These are phyloP conservation scores for Oreohelix idahoensis DNA, from an alignment of 1,140 invertebrate species.

Conservation along the genomic window DNA sequence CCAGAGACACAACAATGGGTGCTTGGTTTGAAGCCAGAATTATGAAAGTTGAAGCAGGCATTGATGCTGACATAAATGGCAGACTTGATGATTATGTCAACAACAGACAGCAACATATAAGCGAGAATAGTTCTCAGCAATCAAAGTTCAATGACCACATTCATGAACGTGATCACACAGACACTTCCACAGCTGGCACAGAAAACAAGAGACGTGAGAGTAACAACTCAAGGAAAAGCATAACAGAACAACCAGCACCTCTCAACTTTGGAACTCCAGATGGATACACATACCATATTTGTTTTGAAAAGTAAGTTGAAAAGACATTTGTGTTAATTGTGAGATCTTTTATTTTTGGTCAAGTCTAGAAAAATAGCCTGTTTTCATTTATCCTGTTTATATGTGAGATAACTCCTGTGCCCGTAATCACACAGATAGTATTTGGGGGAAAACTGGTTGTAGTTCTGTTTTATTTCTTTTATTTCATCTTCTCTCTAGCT, in stretches of 20 bases:
- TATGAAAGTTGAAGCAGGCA: constrained; percentile 61
- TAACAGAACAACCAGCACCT: constrained; percentile 28
- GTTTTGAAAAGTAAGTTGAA: constrained; percentile 71
- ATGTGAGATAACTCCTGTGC: too few relatives aligned
- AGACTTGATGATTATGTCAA: constrained; percentile 1
- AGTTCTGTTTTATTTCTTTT: too few relatives aligned
- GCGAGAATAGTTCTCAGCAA: not conserved
- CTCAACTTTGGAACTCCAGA: constrained; percentile 61
- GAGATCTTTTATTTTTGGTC: too few relatives aligned
- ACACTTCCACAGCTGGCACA: not conserved
- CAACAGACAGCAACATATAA: not conserved
- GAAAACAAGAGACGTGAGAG: not conserved
- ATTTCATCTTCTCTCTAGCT: too few relatives aligned
- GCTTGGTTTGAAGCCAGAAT: constrained; percentile 76
- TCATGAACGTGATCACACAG: not conserved
- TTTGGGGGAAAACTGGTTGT: too few relatives aligned
- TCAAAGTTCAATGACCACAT: too few relatives aligned
- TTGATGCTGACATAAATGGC: constrained; percentile 6
- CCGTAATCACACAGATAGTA: too few relatives aligned
- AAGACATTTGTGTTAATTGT: too few relatives aligned
- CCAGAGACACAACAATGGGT: constrained; percentile 74
- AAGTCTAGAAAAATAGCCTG: too few relatives aligned
- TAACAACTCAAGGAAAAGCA: not conserved
- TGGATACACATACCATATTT: constrained; percentile 69
- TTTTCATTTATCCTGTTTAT: too few relatives aligned